Evolutionary conservation across 2,888 invertebrate genomes (phyloP).

Genomic region (Caenorhabditis japonica): DNA sequence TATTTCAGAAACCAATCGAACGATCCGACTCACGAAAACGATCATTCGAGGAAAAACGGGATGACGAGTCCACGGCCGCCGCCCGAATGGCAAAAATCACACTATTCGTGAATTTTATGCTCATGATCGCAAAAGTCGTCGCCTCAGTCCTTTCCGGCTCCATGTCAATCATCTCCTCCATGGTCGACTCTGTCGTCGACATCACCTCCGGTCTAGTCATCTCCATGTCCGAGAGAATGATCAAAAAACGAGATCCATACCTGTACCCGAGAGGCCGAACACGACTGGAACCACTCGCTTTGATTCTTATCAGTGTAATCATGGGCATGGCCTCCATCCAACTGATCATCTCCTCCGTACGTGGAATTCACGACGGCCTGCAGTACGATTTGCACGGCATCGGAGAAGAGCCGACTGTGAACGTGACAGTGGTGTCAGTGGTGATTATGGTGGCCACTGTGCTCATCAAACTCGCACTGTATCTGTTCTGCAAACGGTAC

Average conservation of each 20-base stretch:
- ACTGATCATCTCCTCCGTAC: conserved; percentile 75
- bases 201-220: conserved; percentile 78
- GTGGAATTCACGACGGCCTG: conserved; percentile 49
- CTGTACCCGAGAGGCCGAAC: conserved; percentile 79
- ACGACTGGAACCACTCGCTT: conserved; percentile 79
- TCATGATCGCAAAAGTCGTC: conserved; percentile 78
- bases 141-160: conserved; percentile 79
- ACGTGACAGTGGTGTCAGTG: conserved; percentile 70
- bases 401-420: conserved; percentile 52
- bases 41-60: conserved; percentile 22
- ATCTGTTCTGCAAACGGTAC: conserved; percentile 67
- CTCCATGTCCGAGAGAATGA: conserved; percentile 78
- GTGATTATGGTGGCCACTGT: conserved; percentile 73
- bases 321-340: conserved; percentile 79
- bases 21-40: conserved; percentile 7
- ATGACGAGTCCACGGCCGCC: conserved; percentile 43
- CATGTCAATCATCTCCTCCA: conserved; percentile 79
- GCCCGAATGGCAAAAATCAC: conserved; percentile 68
- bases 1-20: conserved; percentile 39
- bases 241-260: conserved; percentile 78
- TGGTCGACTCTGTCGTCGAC: conserved; percentile 80
- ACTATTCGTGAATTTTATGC: conserved; percentile 72
- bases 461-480: conserved; percentile 66
- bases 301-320: conserved; percentile 78
- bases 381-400: conserved; percentile 46